Evolutionary conservation across 2,797 vertebrate species (phyloP), one percentile per base, ranked within the genome.

Genomic region (Tapera naevia): DNA sequence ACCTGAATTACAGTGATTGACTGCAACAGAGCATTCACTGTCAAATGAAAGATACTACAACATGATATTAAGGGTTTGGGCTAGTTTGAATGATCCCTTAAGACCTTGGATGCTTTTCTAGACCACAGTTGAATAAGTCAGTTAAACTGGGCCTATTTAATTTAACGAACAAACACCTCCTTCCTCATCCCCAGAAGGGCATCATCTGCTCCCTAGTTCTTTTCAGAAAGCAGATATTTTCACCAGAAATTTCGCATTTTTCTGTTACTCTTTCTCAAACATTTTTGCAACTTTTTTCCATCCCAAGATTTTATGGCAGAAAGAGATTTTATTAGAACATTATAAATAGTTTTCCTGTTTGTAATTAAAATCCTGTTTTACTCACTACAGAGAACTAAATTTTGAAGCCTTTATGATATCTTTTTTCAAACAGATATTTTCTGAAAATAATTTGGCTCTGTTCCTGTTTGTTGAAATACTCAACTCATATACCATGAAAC

Each of bases 401-500:
- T 71, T 62, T 80, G 65, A 78, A 91, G 58, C 41, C 57, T 35
- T 90, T 95, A 61, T 2, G 35, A 13, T 74, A 69, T 62, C 54
- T 93, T 10, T 85, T 92, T 73, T 86, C 57, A 84, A 95, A 66
- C 23, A 79, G 62, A 35, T 88, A 64, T 51, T 91, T 96, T 93
- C 88, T 91, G 82, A 87, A 95, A 79, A 95, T 22, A 84, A 80
- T 80, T 95, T 96, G 75, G 27, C 71, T 94, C 32, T 90, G 56
- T 89, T 96, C 48, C 81, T 94, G 28, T 90, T 93, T 48, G 35
- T 80, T 56, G 72, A 95, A 97, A 94, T 10, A 50, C 27, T 96
- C 66, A 95, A 90, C 65, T 94, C 80, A 88, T 93, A 90, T 95
- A 69, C 58, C 58, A 50, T 93, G 70, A 94, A 96, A 83, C 81